A percentile compares a stretch with the other conserved stretches of the same genome.
Evolutionary conservation across 2,797 vertebrate genomes (phyloP).

Genomic region (Notamacropus eugenii): DNA sequence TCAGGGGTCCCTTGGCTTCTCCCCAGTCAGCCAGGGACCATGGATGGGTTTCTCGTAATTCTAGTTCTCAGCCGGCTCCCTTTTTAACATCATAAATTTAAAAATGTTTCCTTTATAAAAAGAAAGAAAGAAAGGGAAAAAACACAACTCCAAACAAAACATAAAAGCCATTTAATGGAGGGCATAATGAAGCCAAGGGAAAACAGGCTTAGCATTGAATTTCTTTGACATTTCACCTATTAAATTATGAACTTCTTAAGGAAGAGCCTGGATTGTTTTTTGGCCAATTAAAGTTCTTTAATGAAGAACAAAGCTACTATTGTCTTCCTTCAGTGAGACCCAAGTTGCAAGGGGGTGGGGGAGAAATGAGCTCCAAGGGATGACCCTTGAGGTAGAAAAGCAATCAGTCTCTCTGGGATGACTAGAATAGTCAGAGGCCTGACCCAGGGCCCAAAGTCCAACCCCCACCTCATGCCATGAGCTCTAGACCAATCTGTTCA

Average conservation of each 20-base stretch:
- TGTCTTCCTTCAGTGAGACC: slow-evolving; percentile 67
- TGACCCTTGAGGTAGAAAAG: neutral
- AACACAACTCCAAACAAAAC: slow-evolving; percentile 85
- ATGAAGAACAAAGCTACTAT: slow-evolving; percentile 83
- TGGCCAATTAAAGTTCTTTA: slow-evolving; percentile 81
- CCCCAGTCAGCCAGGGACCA: slow-evolving; percentile 58
- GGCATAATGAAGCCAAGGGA: slow-evolving; percentile 83
- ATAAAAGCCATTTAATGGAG: slow-evolving; percentile 86
- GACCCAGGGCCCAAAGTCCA: neutral
- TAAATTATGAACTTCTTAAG: slow-evolving; percentile 86
- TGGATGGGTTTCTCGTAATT: slow-evolving; percentile 66
- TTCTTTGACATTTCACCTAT: slow-evolving; percentile 87
- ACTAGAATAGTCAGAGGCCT: neutral
- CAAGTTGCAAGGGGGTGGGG: neutral
- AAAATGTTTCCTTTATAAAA: slow-evolving; percentile 77
- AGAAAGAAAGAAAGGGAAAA: slow-evolving; percentile 49
- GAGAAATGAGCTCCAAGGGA: neutral
- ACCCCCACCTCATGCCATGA: neutral
- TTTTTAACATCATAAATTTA: slow-evolving; percentile 77
- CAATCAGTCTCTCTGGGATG: neutral
- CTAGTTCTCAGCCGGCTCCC: slow-evolving; percentile 73
- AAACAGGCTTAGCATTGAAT: slow-evolving; percentile 82
- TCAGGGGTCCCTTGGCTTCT: slow-evolving; percentile 58
- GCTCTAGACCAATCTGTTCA: neutral
- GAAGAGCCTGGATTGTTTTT: slow-evolving; percentile 79